These are phyloP conservation scores for Allophyes oxyacanthae DNA, from an alignment of 2,888 invertebrate genomes.

Conservation along the genomic window DNA sequence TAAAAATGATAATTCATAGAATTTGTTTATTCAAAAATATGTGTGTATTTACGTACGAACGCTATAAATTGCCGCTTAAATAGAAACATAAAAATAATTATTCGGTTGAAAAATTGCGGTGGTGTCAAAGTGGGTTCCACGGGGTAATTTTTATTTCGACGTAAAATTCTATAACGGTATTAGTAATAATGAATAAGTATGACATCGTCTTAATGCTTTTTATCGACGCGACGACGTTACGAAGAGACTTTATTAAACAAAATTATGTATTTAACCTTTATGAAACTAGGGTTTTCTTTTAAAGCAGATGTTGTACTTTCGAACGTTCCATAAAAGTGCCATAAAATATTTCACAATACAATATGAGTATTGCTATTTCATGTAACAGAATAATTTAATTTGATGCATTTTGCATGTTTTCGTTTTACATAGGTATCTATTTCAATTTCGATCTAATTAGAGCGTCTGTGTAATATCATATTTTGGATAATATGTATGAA, in stretches of 20 bases:
- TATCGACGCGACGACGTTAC: slow-evolving; percentile 16
- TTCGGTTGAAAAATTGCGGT: slow-evolving; percentile 45
- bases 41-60: slow-evolving; percentile 29
- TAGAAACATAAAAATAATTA: slow-evolving; percentile 39
- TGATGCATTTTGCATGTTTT: slow-evolving; percentile 39
- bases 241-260: slow-evolving; percentile 31
- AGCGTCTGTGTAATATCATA: background rate
- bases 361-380: slow-evolving; percentile 20
- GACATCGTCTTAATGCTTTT: slow-evolving; percentile 28
- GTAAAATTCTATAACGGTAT: slow-evolving; percentile 51
- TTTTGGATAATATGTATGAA: too few species aligned
- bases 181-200: slow-evolving; percentile 53
- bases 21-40: slow-evolving; percentile 58
- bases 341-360: slow-evolving; percentile 32
- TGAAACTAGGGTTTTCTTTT: slow-evolving; percentile 30
- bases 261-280: slow-evolving; percentile 21
- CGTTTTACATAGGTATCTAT: slow-evolving; percentile 2
- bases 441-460: slow-evolving; percentile 1
- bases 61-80: slow-evolving; percentile 50
- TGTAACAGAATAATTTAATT: slow-evolving; percentile 25
- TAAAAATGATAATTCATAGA: slow-evolving; percentile 58
- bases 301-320: slow-evolving; percentile 33
- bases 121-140: slow-evolving; percentile 47
- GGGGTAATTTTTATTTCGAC: slow-evolving; percentile 51
- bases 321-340: slow-evolving; percentile 26